Percentiles rank a stretch among this genome's conserved stretches.
Evolutionary conservation across 1,140 invertebrate species (phyloP).

Genomic region (Drosophila pallidifrons): DNA sequence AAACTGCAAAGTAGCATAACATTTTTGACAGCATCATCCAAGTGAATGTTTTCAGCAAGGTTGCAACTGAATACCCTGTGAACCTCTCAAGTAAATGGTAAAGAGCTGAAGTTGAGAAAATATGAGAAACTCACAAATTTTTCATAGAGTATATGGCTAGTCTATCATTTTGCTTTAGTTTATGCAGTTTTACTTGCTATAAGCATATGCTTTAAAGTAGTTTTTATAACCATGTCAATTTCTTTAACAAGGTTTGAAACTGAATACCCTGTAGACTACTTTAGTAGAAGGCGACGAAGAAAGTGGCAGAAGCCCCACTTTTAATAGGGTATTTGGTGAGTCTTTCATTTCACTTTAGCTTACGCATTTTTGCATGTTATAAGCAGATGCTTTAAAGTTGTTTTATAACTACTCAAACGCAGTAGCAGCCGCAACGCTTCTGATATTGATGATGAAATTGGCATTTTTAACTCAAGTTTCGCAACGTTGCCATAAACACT

Average conservation of each 20-base stretch:
- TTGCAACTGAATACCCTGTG: slow-evolving; percentile 53
- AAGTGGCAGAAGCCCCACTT: too few species aligned
- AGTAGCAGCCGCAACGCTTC: neutral
- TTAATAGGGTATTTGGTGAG: neutral
- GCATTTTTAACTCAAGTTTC: slow-evolving; percentile 52
- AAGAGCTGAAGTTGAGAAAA: too few species aligned
- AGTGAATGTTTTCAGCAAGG: slow-evolving; percentile 56
- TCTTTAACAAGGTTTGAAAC: slow-evolving; percentile 69
- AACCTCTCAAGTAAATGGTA: neutral
- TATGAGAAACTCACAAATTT: too few species aligned
- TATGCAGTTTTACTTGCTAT: too few species aligned
- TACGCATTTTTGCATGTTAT: slow-evolving; percentile 3
- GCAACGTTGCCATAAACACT: slow-evolving; percentile 69
- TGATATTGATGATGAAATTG: slow-evolving; percentile 75
- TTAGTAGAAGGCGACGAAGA: too few species aligned
- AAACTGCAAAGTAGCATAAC: slow-evolving; percentile 53
- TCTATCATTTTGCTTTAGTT: too few species aligned
- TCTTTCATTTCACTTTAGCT: neutral
- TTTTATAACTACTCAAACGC: slow-evolving; percentile 41
- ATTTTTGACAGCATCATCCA: slow-evolving; percentile 38
- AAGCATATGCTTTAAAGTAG: too few species aligned
- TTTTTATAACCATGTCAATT: slow-evolving; percentile 5
- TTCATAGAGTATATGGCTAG: too few species aligned
- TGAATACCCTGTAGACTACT: slow-evolving; percentile 11
- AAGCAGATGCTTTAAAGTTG: slow-evolving; percentile 15